Base-by-base conservation (phyloP, 2,797 vertebrate genomes). In the Eulemur mongoz region DNA sequence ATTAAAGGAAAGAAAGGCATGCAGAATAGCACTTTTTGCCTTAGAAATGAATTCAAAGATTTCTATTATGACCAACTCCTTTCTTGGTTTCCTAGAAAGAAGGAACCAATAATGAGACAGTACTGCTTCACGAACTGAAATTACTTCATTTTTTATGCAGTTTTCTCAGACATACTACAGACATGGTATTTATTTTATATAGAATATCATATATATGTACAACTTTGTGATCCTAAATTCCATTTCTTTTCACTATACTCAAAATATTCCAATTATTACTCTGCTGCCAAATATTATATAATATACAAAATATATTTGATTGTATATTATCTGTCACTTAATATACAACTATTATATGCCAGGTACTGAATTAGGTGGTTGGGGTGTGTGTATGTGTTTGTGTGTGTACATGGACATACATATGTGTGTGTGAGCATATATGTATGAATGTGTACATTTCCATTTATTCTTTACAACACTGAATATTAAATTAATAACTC, bases 361-460 rank as follows among this genome's bases (percentile, higher is more conserved):
- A 76, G 40, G 25, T 32, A 50, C 12, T 43, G 4, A 95, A 43
- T 52, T 48, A 72, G 30, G 27, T 23, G 4, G 4, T 30, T 80
- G 50, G 14, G 14, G 7, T 20, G 20, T 18, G 23, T 79, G 13
- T 32, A 1, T 59, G 15, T 57, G 22, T 40, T 14, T 73, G 10
- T 32, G 1, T 59, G 12, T 57, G 22, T 18, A 4, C 11, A 22
- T 10, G 0, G 2, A 2, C 35, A 0, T 2, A 7, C 61, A 1
- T 11, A 18, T n/a, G 9, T 30, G 11, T 1, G 2, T 8, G 35
- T 61, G 70, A 18, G 20, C 0, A 4, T 17, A 27, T 63, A 59
- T 35, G 9, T 38, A 50, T 35, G 12, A 54, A 65, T 32, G 10
- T 35, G 8, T 14, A 23, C 40, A 27, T 70, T 63, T 67, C 6